Evolutionary conservation across 2,113 vertebrate genomes (phyloP), one percentile per base, ranked within the genome.

Genomic region (Alaudala cheleensis): DNA sequence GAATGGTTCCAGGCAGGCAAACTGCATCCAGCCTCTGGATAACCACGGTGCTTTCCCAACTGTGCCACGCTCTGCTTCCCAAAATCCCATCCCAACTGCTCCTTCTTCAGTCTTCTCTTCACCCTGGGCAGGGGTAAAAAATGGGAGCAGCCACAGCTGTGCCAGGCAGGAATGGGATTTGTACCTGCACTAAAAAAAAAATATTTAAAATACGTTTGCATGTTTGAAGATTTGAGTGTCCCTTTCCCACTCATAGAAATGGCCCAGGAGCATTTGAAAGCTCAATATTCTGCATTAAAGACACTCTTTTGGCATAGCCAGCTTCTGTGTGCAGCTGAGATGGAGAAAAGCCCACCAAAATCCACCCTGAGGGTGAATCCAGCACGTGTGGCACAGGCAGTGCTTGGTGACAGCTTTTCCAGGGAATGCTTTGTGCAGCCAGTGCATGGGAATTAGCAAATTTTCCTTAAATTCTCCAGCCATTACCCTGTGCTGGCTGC

Each of bases 181-280:
- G 17, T 18, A 74, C 12, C 64, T 54, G 11, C 39, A 78, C 15
- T 5, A 58, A 64, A 72, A 64, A 33, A 18, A 34, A 10, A 19
- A 37, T 0, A 49, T 9, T 10, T 56, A 42, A 84, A 90, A 50
- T 2, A 1, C 0, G 1, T 9, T 29, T 42, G 29, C 5, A 25
- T 0, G 0, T n/a, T 62, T 22, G 5, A 44, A 64, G 53, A 26
- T 16, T 29, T 6, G 13, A 53, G 25, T 4, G 26, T 20, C 6
- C 31, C 13, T 12, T 66, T 22, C 12, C 14, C 14, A 2, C 23
- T 23, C 37, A n/a, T n/a, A n/a, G n/a, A n/a, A n/a, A 37, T 37
- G 24, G 12, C 31, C 50, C 51, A 67, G 53, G 60, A 72, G 33
- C 2, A 5, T 33, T 24, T 29, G 17, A 9, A 69, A 69, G 40